Base-by-base conservation (phyloP, 1,140 invertebrate species). In the Drosophila suzukii region DNA sequence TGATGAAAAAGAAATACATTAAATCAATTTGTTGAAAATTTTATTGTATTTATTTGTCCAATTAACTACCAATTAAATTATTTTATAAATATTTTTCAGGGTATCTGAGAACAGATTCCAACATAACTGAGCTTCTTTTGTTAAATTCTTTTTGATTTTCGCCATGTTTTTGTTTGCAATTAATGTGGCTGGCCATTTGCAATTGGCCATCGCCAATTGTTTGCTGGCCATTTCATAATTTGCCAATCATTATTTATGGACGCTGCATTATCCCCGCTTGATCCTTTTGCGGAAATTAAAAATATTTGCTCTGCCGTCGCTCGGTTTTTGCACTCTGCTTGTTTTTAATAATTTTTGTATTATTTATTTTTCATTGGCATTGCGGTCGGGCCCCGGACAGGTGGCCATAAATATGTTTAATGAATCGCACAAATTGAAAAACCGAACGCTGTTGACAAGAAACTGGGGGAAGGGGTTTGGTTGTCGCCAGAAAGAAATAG, bases 261-360 rank as follows among this genome's bases (percentile, higher is more conserved):
- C 60, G 55, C 53, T 56, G 62, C 49, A 56, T 81, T 74, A 81
- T 67, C 54, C 57, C 7, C 24, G 17, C 46, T 56, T 82, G 63
- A 82, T 75, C 75, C 80, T 70, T 82, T 70, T 61, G 80, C 80
- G 80, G 80, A 83, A 75, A 83, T 83, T 83, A 62, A 83, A 83
- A 81, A 81, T 62, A 60, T 63, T 60, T 44, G 17, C 30, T 24
- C 53, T 20, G 7, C 60, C n/a, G 27, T 27, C 53, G 44, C 17
- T 49, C 15, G 55, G 20, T 39, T 51, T 51, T 51, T 51, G 30
- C 27, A 51, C 50, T 58, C 20, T 4, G 34, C 30, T 34, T 60
- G 43, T 57, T 74, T 47, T 41, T 43, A 58, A 53, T 78, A 46
- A 68, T 76, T 72, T 61, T 78, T 82, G 56, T 82, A 78, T 79